Conservation (phyloP, 2,888 invertebrate genomes). For the Phragmatobia fuliginosa region DNA sequence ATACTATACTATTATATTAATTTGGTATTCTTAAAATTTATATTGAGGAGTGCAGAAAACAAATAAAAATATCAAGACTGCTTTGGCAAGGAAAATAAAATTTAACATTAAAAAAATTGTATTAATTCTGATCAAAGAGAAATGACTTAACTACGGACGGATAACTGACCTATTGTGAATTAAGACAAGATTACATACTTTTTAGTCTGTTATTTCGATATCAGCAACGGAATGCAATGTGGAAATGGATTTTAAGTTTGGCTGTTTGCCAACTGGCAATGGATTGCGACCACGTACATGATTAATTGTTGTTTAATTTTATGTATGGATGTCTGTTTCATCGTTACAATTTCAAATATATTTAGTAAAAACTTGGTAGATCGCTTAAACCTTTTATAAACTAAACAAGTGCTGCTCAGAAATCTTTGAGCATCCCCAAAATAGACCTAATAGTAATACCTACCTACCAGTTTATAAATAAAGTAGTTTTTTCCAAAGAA, state of each 20-base stretch:
- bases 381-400: neutral
- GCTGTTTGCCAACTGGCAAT: slow-evolving; percentile 50
- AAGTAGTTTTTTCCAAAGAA: no score
- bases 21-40: no score
- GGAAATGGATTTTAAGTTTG: slow-evolving; percentile 33
- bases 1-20: no score
- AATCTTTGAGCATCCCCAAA: neutral
- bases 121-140: neutral
- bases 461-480: no score
- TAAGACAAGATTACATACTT: slow-evolving; percentile 28
- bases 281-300: slow-evolving; percentile 36
- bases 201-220: slow-evolving; percentile 39
- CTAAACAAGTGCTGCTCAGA: neutral
- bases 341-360: neutral
- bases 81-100: neutral
- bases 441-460: neutral
- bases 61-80: no score
- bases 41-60: no score
- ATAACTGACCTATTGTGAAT: neutral
- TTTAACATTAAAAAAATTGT: neutral
- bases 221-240: slow-evolving; percentile 38
- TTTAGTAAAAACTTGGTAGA: neutral
- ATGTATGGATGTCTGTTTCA: slow-evolving; percentile 21
- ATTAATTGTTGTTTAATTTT: slow-evolving; percentile 49
- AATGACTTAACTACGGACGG: neutral